Conservation (phyloP, 2,797 vertebrate species). For the Parambassis ranga region DNA sequence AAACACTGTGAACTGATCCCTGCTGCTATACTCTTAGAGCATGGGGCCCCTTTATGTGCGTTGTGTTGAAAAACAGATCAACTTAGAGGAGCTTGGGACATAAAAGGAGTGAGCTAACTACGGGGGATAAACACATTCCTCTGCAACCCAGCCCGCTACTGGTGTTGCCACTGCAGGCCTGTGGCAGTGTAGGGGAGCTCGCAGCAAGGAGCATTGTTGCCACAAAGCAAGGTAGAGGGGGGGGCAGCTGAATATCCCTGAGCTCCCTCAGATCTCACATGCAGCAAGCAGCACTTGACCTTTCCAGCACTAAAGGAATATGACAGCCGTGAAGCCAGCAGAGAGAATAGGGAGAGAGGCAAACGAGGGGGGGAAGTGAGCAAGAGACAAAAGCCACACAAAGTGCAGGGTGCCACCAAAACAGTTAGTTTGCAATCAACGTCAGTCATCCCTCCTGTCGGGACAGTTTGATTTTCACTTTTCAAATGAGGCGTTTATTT, state of each 20-base stretch:
- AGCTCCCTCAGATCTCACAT: conserved; percentile 80
- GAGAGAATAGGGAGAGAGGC: conserved; percentile 61
- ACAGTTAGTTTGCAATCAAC: conserved; percentile 87
- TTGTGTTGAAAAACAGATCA: conserved; percentile 62
- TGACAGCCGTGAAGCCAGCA: conserved; percentile 83
- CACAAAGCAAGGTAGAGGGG: conserved; percentile 56
- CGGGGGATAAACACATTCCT: conserved; percentile 77
- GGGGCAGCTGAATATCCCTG: conserved; percentile 60
- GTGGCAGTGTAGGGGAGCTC: conserved; percentile 63
- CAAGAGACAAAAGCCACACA: conserved; percentile 83
- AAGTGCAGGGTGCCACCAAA: conserved; percentile 84
- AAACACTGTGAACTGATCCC: conserved; percentile 64
- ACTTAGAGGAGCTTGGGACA: conserved; percentile 60
- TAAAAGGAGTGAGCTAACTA: conserved; percentile 68
- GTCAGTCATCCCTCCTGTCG: conserved; percentile 82
- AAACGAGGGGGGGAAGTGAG: conserved; percentile 37
- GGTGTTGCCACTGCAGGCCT: conserved; percentile 49
- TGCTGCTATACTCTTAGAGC: conserved; percentile 51
- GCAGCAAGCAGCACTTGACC: conserved; percentile 84
- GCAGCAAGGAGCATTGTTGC: conserved; percentile 62
- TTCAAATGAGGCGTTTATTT: conserved; percentile 87
- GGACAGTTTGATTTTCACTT: conserved; percentile 89
- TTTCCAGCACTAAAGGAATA: conserved; percentile 85
- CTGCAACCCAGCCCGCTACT: conserved; percentile 56
- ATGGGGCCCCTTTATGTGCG: conserved; percentile 46